Percentiles rank a stretch among this genome's conserved stretches.
phyloP scores from a whole-genome alignment of 2,888 invertebrate genomes.

The Diogma glabrata region DNA sequence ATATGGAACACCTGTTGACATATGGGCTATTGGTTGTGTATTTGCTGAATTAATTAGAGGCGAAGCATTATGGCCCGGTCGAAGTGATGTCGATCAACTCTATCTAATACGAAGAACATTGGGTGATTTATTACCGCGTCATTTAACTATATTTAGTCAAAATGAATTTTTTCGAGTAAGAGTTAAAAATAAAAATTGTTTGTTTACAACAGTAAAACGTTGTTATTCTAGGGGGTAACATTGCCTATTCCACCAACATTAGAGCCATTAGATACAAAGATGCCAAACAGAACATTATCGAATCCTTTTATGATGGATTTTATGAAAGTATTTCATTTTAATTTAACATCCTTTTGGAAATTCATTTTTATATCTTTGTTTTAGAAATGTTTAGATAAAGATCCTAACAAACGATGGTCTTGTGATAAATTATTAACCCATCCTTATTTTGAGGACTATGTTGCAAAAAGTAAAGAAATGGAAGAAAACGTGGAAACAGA shows the following conservation, averaged over 20 bases:
- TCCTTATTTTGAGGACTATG: constrained; percentile 82
- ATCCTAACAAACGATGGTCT: constrained; percentile 82
- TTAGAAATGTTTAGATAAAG: constrained; percentile 90
- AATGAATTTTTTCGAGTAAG: constrained; percentile 73
- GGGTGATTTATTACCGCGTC: constrained; percentile 85
- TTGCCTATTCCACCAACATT: constrained; percentile 82
- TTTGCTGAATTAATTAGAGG: constrained; percentile 79
- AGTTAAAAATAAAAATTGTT: background rate
- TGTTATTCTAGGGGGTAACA: constrained; percentile 52
- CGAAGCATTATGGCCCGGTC: constrained; percentile 95
- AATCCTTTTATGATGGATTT: constrained; percentile 68
- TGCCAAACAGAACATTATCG: constrained; percentile 58
- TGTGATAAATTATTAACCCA: constrained; percentile 85
- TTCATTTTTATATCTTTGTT: constrained; percentile 22
- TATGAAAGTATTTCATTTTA: constrained; percentile 50
- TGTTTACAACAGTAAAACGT: too few species aligned
- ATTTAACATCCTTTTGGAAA: background rate
- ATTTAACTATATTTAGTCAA: constrained; percentile 90
- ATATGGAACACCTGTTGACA: constrained; percentile 82
- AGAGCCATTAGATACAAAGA: constrained; percentile 74
- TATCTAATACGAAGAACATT: constrained; percentile 90
- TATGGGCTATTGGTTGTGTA: constrained; percentile 96
- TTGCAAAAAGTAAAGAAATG: constrained; percentile 62
- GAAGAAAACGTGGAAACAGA: constrained; percentile 32
- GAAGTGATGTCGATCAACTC: constrained; percentile 96